Evolutionary conservation across 2,797 vertebrate genomes (phyloP), one percentile per base, ranked within the genome.

Genomic region (Remorina albescens): DNA sequence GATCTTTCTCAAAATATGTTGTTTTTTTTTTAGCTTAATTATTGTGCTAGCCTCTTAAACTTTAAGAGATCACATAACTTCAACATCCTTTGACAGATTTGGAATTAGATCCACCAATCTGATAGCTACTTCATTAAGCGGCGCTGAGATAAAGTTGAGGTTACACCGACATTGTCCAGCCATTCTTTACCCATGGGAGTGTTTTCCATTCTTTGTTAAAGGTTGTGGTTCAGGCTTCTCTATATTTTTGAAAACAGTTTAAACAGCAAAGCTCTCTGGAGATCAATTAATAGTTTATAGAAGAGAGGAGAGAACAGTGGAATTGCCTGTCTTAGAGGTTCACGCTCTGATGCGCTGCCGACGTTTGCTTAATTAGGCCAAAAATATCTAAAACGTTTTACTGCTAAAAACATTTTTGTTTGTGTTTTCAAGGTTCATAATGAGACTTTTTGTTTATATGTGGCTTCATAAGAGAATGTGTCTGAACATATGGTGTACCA

Each of bases 241-340:
- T 78, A 82, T 86, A 80, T 91, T 85, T 89, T 83, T 84, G 78
- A 92, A n/a, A n/a, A 89, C 81, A 80, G 88, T 90, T 92, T 88
- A 87, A 92, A 88, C 86, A 91, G 82, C 68, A 19, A 76, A 59
- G 16, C 76, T 94, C 93, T 89, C 90, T 0, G 25, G 93, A 93
- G 94, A 92, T 93, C 92, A 95, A 94, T 95, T 93, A 93, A 90
- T 88, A 92, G 86, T 93, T 94, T 86, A 86, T 87, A 91, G 83
- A 84, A 79, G 88, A 87, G 80, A 83, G 80, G 73, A 85, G 78
- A 83, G 85, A 78, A 84, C 76, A 65, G 87, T 81, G 72, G 88
- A 92, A 88, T 91, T 87, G 88, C 85, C 89, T 80, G 84, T 93
- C 90, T 92, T 86, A 87, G 88, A 87, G 86, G 81, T 91, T 93